Conservation (phyloP, 2,113 vertebrate species). For the Indicator maculatus region DNA sequence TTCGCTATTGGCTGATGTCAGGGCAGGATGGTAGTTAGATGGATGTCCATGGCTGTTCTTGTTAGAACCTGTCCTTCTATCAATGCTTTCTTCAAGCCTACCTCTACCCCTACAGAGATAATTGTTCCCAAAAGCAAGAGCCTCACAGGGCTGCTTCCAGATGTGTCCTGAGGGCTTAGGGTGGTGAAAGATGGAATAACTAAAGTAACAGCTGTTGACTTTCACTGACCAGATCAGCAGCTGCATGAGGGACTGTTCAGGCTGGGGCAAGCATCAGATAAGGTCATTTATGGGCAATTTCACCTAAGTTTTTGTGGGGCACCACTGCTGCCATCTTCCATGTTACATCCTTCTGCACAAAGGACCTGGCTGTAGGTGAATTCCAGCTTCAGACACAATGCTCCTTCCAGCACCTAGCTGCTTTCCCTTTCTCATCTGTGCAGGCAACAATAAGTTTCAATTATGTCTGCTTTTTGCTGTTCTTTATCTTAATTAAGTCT, state of each 20-base stretch:
- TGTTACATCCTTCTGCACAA: neutral
- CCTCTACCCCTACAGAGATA: neutral
- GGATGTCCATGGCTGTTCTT: neutral
- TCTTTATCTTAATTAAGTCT: conserved; percentile 70
- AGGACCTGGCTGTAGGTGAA: neutral
- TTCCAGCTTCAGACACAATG: neutral
- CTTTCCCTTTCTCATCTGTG: neutral
- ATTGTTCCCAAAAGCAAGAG: neutral
- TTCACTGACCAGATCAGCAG: neutral
- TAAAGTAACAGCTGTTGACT: neutral
- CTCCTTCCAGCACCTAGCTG: neutral
- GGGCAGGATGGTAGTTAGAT: neutral
- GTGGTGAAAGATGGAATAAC: neutral
- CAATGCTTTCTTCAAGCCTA: neutral
- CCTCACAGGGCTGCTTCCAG: neutral
- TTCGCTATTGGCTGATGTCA: neutral
- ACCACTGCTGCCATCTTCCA: neutral
- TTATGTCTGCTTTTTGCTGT: conserved; percentile 43
- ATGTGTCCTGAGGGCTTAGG: neutral
- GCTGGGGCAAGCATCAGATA: neutral
- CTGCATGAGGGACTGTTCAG: neutral
- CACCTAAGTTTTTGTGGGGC: neutral
- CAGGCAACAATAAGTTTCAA: conserved; percentile 29
- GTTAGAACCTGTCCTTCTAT: neutral
- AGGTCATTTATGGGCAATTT: neutral